Base-by-base conservation (phyloP, 2,888 invertebrate genomes). In the Dolichomitus sp. region DNA sequence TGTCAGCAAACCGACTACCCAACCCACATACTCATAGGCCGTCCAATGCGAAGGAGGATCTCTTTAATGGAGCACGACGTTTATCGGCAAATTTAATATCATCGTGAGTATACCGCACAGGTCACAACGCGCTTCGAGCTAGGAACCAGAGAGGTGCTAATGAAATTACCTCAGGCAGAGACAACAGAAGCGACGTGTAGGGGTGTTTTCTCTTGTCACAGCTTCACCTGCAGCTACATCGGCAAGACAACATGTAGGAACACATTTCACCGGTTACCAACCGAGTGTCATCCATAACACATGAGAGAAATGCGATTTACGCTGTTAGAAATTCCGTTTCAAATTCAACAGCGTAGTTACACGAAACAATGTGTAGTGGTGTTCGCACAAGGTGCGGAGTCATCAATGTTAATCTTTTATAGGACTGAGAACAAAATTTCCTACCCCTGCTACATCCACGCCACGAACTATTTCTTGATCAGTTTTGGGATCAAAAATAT, bases 41-140 rank as follows among this genome's bases (percentile, higher is more conserved):
- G 59, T 19, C 54, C 52, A 50, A 17, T 37, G 37, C 42, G 50
- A 74, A 74, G 57, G 73, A 69, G 69, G 63, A 75, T 75, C 48
- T 52, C 19, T 66, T 37, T 76, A 76, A 82, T 61, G 68, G 52
- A 76, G 57, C 72, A 54, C 66, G 79, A 72, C 75, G 75, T 79
- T 80, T 83, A 76, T 80, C 83, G 83, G 80, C 33, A 83, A 83
- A 83, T 83, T 80, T 80, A 83, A 83, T 83, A 80, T 76, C 72
- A 72, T 75, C 78, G 59, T 30, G 69, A 61, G 75, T 65, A 82
- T 61, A 30, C 30, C 40, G 52, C 59, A 30, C 70, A 45, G 72
- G 75, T 80, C 72, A n/a, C n/a, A n/a, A n/a, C n/a, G 78, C 33
- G 45, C 42, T 23, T 30, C 30, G 19, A 45, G 61, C 61, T 74